Base-by-base conservation (phyloP, 2,113 vertebrate genomes). In the Gymnarchus niloticus region DNA sequence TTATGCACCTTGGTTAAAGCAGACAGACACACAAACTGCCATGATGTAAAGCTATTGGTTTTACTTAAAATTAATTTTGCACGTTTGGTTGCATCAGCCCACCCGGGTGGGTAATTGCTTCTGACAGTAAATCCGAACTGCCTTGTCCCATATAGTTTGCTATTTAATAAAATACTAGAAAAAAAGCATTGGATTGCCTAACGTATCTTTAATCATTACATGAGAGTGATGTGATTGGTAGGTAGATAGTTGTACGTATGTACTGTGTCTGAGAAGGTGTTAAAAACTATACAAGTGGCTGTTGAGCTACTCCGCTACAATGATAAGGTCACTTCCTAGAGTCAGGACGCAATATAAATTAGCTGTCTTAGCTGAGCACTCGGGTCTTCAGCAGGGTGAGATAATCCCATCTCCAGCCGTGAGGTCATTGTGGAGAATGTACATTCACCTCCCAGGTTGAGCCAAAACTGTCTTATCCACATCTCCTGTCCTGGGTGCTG, bases 241-340 rank as follows among this genome's bases (percentile, higher is more conserved):
- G 41, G 2, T 7, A 78, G 41, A 48, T 44, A 78, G 76, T 44
- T 14, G 14, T 48, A 48, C 8, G 44, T 78, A 41, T n/a, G 44
- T 21, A 33, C 46, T 78, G 6, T 78, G 21, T 48, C 44, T 48
- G 65, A 0, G 33, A 37, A 1, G 33, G 33, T 14, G 33, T 41
- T 28, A 41, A 73, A 73, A 48, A 54, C 52, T 54, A 14, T 54
- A 54, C 6, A 78, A 48, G 37, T 46, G 44, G 21, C 44, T 23
- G 46, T 78, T 78, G 76, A 78, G 44, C 44, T 37, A 78, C 19
- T 12, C 76, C 23, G 76, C 76, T 78, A 7, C 41, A 23, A 41
- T 78, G 76, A 78, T 78, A 78, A 78, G 76, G 44, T 46, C 19
- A 48, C 76, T 73, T 48, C 76, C 76, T 78, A 41, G 44, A 78